These are phyloP conservation scores for Diaperis boleti DNA, from an alignment of 2,888 invertebrate genomes.

Conservation along the genomic window DNA sequence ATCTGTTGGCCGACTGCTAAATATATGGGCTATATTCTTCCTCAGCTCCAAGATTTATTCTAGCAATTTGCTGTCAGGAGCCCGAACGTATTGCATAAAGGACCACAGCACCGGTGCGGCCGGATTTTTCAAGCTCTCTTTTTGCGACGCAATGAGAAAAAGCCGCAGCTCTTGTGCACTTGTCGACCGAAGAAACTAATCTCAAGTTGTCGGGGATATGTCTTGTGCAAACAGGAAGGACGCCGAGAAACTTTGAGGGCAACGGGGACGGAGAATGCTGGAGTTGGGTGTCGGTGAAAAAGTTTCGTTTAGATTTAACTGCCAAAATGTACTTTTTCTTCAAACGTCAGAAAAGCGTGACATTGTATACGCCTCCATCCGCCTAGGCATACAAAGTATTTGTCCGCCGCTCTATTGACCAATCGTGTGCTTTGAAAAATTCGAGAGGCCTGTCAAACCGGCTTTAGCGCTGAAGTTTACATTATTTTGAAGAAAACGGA, in stretches of 20 bases:
- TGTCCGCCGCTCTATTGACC: too few species aligned
- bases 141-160: conserved; percentile 26
- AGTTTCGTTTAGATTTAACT: too few species aligned
- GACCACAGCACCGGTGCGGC: conserved; percentile 36
- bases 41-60: conserved; percentile 41
- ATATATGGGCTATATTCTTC: conserved; percentile 44
- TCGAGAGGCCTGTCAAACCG: too few species aligned
- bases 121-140: conserved; percentile 36
- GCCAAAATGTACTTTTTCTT: too few species aligned
- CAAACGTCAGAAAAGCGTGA: too few species aligned
- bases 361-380: too few species aligned
- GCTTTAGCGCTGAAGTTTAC: too few species aligned
- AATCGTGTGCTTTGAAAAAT: too few species aligned
- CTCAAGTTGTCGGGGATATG: conserved; percentile 35
- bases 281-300: too few species aligned
- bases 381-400: too few species aligned
- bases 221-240: conserved; percentile 35
- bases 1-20: conserved; percentile 43
- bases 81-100: conserved; percentile 42
- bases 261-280: too few species aligned
- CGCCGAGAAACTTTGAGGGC: conserved; percentile 37
- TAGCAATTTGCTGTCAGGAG: conserved; percentile 45
- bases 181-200: conserved; percentile 31
- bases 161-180: conserved; percentile 13
- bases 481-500: too few species aligned